Evolutionary conservation across 2,113 vertebrate species (phyloP), one percentile per base, ranked within the genome.

Genomic region (Amia ocellicauda): DNA sequence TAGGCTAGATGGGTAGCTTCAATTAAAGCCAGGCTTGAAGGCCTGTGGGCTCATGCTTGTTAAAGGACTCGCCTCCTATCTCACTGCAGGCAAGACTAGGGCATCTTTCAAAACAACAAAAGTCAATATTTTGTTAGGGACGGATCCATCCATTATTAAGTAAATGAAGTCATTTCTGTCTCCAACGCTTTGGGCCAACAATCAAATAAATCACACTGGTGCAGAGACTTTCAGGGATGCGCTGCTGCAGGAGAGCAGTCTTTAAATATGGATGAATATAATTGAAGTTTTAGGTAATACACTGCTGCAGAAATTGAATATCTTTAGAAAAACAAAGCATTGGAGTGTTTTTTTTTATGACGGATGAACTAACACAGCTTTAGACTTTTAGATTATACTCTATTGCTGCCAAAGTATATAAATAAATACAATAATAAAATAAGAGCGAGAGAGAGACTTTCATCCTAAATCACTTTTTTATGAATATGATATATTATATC

Each of bases 221-320:
- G 69, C 67, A 69, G 74, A 72, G 72, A 68, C 65, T 71, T 66
- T 60, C 45, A 76, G 43, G 66, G 28, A 10, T 42, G 58, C 22
- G 54, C 36, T 31, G 1, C 71, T 78, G n/a, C 77, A 79, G 74
- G 76, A 77, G 77, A 80, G 78, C 69, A 68, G 70, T 66, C 68
- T 85, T 90, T 68, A 88, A 90, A 87, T 86, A 89, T 87, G 85
- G 73, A 88, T 88, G 76, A 66, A 72, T 72, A 76, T 87, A 87
- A 87, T 85, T 87, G 85, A 86, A 83, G 79, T 80, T 88, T 88
- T 84, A 83, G 80, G 71, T 78, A 78, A 74, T 80, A 77, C 79
- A 81, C 79, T 78, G 80, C 78, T 81, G 74, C 69, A 71, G 78
- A 79, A 69, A 72, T 72, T 69, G 53, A 78, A 68, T 75, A 64